A percentile compares a stretch with the other conserved stretches of the same genome.
phyloP scores from a whole-genome alignment of 2,888 invertebrate genomes.

The Ophion ventricosus region DNA sequence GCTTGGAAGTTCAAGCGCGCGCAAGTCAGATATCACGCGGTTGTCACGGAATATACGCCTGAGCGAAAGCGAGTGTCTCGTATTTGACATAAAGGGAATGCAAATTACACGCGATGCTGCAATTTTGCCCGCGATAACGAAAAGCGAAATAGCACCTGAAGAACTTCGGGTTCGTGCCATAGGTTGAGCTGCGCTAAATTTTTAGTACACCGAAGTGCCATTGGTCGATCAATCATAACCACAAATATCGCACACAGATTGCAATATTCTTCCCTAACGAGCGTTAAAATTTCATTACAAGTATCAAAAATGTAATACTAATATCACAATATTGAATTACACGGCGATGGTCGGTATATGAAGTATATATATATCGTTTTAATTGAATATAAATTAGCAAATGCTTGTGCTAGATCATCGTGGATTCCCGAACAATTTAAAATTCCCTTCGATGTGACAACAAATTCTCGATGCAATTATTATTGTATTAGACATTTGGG shows the following conservation, averaged over 20 bases:
- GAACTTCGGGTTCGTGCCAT: background rate
- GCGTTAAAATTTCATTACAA: no score
- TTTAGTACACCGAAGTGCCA: background rate
- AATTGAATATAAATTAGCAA: no score
- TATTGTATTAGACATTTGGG: no score
- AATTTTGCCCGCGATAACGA: background rate
- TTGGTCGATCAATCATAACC: background rate
- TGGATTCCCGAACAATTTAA: no score
- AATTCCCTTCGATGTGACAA: no score
- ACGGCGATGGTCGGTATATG: no score
- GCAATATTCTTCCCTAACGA: no score
- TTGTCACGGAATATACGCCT: background rate
- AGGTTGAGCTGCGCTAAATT: background rate
- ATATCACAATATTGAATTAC: no score
- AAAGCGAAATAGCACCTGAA: background rate
- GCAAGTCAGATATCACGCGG: background rate
- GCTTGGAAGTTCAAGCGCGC: constrained; percentile 9
- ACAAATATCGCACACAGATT: background rate
- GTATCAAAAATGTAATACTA: no score
- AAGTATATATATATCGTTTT: no score
- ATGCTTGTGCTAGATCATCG: no score
- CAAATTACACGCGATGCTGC: background rate
- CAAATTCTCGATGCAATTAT: no score
- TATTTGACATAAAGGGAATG: background rate
- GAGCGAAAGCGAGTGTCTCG: background rate